A percentile compares a stretch with the other conserved stretches of the same genome.
phyloP scores from a whole-genome alignment of 2,888 invertebrate species.

The Drosophila neonasuta region DNA sequence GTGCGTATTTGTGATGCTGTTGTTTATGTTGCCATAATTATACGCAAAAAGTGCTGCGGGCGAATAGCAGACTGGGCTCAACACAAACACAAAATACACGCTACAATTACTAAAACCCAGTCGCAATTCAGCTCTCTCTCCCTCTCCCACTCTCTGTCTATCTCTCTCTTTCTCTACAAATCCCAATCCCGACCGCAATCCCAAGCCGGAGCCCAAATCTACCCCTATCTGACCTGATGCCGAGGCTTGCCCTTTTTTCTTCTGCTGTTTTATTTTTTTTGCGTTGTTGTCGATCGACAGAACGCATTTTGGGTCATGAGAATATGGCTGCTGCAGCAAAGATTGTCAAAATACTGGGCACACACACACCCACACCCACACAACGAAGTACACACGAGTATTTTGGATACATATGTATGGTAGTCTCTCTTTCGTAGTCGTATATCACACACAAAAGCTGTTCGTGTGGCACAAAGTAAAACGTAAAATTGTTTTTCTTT shows the following conservation, averaged over 20 bases:
- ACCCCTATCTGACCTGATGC: constrained; percentile 18
- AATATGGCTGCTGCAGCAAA: constrained; percentile 42
- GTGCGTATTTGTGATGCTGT: constrained; percentile 31
- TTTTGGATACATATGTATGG: constrained; percentile 13
- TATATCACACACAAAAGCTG: constrained; percentile 48
- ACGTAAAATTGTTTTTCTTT: constrained; percentile 62
- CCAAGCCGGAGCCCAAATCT: background rate
- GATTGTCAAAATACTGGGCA: constrained; percentile 62
- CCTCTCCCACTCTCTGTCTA: background rate
- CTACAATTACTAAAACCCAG: constrained; percentile 36
- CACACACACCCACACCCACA: constrained; percentile 9
- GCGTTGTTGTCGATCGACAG: constrained; percentile 13
- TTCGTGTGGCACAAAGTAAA: constrained; percentile 46
- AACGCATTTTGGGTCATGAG: constrained; percentile 36
- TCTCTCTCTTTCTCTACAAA: background rate
- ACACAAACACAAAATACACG: constrained; percentile 30
- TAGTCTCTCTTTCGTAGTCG: constrained; percentile 12
- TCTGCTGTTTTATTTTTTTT: background rate
- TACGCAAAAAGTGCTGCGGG: constrained; percentile 55
- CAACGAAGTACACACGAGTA: background rate
- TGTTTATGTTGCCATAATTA: constrained; percentile 63
- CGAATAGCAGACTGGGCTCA: constrained; percentile 38
- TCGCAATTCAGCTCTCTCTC: background rate
- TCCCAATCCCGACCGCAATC: background rate
- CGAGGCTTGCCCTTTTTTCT: background rate